Percentiles rank a stretch among this genome's conserved stretches.
These are phyloP conservation scores for Hucho hucho DNA, from an alignment of 2,113 vertebrate species.

Conservation along the genomic window DNA sequence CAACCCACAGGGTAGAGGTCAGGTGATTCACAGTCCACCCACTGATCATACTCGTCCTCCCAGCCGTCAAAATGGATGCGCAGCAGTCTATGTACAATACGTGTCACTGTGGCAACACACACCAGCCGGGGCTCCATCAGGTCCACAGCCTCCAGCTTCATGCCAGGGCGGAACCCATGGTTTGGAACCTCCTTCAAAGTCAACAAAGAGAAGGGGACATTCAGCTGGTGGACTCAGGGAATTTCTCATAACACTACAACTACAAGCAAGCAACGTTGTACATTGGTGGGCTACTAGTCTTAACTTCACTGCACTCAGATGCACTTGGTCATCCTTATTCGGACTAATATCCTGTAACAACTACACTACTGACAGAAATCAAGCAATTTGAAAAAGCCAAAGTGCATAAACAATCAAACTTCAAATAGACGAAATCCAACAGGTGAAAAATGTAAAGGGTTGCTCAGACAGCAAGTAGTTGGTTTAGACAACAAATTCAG, in stretches of 20 bases:
- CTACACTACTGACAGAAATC: too few species aligned
- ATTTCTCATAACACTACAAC: background rate
- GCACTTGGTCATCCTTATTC: too few species aligned
- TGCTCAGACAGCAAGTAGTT: too few species aligned
- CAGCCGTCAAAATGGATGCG: slow-evolving; percentile 96
- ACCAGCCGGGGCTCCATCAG: slow-evolving; percentile 95
- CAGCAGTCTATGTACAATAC: slow-evolving; percentile 90
- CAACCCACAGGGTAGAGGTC: slow-evolving; percentile 96
- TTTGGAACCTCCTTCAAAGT: slow-evolving; percentile 86
- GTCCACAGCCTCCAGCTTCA: slow-evolving; percentile 97
- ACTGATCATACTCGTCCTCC: slow-evolving; percentile 97
- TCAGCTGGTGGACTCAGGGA: background rate
- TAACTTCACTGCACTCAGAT: too few species aligned
- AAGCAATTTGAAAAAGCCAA: too few species aligned
- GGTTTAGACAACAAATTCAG: too few species aligned
- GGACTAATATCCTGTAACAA: too few species aligned
- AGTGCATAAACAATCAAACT: too few species aligned
- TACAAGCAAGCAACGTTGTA: background rate
- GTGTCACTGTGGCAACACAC: slow-evolving; percentile 95
- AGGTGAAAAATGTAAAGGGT: too few species aligned
- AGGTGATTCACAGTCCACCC: slow-evolving; percentile 95
- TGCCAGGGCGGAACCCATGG: slow-evolving; percentile 90
- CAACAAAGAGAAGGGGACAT: background rate
- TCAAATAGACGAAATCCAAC: too few species aligned
- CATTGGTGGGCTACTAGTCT: too few species aligned